Base-by-base conservation (phyloP, 2,113 vertebrate genomes). In the Hemiscyllium ocellatum region DNA sequence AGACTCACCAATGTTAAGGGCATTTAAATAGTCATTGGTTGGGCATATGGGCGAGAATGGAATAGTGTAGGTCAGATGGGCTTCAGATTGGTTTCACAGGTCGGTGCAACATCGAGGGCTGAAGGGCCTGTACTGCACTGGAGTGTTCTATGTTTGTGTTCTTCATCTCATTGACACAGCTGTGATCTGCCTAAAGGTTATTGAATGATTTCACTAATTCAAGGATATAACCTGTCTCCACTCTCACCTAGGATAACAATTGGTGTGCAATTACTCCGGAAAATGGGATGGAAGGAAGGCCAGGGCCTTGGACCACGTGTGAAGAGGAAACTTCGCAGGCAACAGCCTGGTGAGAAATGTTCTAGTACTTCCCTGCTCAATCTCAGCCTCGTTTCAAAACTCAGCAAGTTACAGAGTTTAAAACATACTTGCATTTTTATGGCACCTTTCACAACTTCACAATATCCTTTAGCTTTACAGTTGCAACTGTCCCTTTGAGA, bases 281-380 rank as follows among this genome's bases (percentile, higher is more conserved):
- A 97, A 97, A 99, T 99, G 99, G 99, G 99, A 61, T 99, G 99
- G 99, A 99, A 98, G 96, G 98, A 99, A 96, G 99, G 99, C 13
- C 99, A 99, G 97, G 99, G 99, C 6, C 96, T 99, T 19, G 99
- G 99, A 29, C 99, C 99, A 0, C 98, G 99, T 6, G 96, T 99
- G 42, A 99, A 99, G 97, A 98, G 99, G 96, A 99, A 97, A 95
- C 97, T 98, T 19, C 95, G 96, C 42, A 97, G 97, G n/a, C 98
- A 98, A 96, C 97, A 97, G 68, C 95, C 96, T 5, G 98, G 98
- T 98, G 65, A 94, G 56, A n/a, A n/a, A 78, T 26, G 97, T 96
- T 65, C 69, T 96, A 33, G 29, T 68, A 86, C 4, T 5, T 70
- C 93, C 6, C 68, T 56, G 90, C 17, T 94, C 42, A 7, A 22